These are phyloP conservation scores for Drosophila paulistorum DNA, from an alignment of 1,140 invertebrate genomes.

Conservation along the genomic window DNA sequence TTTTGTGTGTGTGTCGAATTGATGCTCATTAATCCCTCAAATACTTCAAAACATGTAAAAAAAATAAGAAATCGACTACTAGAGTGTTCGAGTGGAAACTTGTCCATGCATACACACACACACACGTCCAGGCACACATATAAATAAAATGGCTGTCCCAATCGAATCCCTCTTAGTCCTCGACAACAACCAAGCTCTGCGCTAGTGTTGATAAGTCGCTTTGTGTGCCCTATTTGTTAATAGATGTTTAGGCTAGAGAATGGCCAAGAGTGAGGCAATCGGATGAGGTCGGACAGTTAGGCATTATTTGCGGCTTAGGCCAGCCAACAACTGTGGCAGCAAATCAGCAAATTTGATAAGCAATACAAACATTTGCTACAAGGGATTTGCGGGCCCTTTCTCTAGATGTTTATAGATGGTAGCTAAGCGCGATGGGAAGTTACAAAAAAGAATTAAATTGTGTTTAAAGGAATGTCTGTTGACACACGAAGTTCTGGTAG, in stretches of 20 bases:
- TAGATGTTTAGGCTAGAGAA: conserved; percentile 51
- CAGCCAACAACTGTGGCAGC: conserved; percentile 56
- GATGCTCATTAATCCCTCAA: conserved; percentile 79
- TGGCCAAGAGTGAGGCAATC: conserved; percentile 10
- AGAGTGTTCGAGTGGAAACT: conserved; percentile 80
- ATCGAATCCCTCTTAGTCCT: conserved; percentile 12
- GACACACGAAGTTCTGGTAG: no score
- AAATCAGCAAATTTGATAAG: conserved; percentile 81
- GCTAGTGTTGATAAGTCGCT: conserved; percentile 76
- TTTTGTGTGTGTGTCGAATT: conserved; percentile 56
- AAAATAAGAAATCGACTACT: conserved; percentile 63
- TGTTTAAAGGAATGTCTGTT: background rate
- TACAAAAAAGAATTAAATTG: background rate
- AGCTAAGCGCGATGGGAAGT: background rate
- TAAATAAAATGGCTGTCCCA: conserved; percentile 50
- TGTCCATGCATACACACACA: conserved; percentile 40
- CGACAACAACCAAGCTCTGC: conserved; percentile 36
- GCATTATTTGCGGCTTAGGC: conserved; percentile 77
- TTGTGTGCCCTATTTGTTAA: conserved; percentile 75
- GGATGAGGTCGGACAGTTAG: conserved; percentile 26
- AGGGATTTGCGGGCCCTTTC: conserved; percentile 55
- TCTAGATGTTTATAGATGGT: background rate
- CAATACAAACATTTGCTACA: conserved; percentile 48
- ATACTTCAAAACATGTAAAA: conserved; percentile 71
- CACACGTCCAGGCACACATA: conserved; percentile 32